These are phyloP conservation scores for Malurus melanocephalus DNA, from an alignment of 2,113 vertebrate genomes.

Conservation along the genomic window DNA sequence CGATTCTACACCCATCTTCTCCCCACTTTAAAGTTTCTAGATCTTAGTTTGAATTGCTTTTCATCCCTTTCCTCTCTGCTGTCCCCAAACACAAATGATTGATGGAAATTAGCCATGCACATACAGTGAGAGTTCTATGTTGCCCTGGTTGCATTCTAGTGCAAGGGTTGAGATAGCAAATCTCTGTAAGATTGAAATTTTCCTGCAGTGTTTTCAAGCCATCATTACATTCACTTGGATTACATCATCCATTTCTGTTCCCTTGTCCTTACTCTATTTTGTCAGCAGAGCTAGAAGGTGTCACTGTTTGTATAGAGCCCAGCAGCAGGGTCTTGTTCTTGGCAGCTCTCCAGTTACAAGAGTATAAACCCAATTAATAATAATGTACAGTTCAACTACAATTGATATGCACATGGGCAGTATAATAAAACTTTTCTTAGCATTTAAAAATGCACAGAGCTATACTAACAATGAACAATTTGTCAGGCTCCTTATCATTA, in stretches of 20 bases:
- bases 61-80: background rate
- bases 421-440: background rate
- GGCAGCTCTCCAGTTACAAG: background rate
- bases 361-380: background rate
- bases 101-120: background rate
- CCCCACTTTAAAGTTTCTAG: background rate
- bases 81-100: background rate
- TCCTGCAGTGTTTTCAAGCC: background rate
- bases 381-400: background rate
- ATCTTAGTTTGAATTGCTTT: background rate
- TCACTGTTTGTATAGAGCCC: background rate
- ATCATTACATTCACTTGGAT: background rate
- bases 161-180: background rate
- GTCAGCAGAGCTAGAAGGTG: background rate
- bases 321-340: background rate
- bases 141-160: background rate
- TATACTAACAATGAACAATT: background rate
- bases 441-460: background rate
- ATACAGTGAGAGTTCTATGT: background rate
- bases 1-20: background rate
- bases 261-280: background rate
- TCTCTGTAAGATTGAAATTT: background rate
- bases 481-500: background rate
- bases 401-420: background rate
- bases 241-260: background rate